Percentiles rank a stretch among this genome's conserved stretches.
These are phyloP conservation scores for Monopis laevigella DNA, from an alignment of 2,888 invertebrate species.

Conservation along the genomic window DNA sequence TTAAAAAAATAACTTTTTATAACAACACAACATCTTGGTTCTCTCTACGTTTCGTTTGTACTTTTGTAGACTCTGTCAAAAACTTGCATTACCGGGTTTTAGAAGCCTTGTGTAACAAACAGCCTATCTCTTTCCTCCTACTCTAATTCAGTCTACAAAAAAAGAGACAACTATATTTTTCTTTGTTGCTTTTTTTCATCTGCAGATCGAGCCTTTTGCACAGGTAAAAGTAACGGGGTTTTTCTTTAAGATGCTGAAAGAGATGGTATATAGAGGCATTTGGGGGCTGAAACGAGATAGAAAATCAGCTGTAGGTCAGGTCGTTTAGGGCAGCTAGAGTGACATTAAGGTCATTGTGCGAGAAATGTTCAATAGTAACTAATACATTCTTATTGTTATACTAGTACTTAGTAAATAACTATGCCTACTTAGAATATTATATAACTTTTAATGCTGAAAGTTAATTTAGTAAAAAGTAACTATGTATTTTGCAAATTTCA, in stretches of 20 bases:
- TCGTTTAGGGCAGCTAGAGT: constrained; percentile 27
- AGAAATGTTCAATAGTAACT: constrained; percentile 4
- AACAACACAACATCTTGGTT: constrained; percentile 10
- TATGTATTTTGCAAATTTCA: too few relatives aligned
- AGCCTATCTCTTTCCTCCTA: not conserved
- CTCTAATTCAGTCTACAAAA: constrained; percentile 14
- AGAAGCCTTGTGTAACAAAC: constrained; percentile 30
- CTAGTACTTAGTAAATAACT: too few relatives aligned
- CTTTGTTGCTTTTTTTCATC: constrained; percentile 22
- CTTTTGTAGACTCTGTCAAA: constrained; percentile 62
- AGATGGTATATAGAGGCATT: constrained; percentile 31
- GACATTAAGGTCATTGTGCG: constrained; percentile 17
- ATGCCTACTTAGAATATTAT: too few relatives aligned
- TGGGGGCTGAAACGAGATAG: constrained; percentile 32
- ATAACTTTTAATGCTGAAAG: too few relatives aligned
- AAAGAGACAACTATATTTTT: constrained; percentile 26
- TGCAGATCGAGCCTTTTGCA: constrained; percentile 63
- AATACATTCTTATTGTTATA: too few relatives aligned
- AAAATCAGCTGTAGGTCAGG: constrained; percentile 37
- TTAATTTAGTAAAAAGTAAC: too few relatives aligned
- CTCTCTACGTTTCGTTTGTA: constrained; percentile 7
- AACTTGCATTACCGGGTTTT: constrained; percentile 59
- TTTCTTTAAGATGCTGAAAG: constrained; percentile 61
- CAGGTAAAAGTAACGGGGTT: constrained; percentile 65
- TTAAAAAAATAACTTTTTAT: too few relatives aligned